These are phyloP conservation scores for Panurus biarmicus DNA, from an alignment of 2,113 vertebrate species.

Conservation along the genomic window DNA sequence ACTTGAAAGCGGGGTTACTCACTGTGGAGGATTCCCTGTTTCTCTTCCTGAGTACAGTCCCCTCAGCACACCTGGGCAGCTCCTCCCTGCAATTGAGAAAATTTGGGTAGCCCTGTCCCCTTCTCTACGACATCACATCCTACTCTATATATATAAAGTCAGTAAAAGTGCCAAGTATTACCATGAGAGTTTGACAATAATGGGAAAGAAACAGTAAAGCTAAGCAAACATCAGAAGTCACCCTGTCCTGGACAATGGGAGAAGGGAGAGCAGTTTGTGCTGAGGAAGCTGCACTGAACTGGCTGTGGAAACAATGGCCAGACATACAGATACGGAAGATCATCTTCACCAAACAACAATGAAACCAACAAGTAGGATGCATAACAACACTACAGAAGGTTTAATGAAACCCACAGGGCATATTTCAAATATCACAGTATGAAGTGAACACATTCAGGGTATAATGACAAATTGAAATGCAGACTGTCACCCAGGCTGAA, in stretches of 20 bases:
- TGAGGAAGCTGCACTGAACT: slow-evolving; percentile 45
- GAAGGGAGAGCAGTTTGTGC: slow-evolving; percentile 22
- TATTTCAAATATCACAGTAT: neutral
- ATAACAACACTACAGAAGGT: neutral
- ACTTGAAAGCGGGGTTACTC: slow-evolving; percentile 72
- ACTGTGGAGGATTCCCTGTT: slow-evolving; percentile 75
- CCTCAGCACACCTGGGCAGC: slow-evolving; percentile 75
- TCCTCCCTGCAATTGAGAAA: slow-evolving; percentile 75
- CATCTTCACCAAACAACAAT: slow-evolving; percentile 7
- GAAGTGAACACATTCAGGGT: neutral
- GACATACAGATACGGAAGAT: neutral
- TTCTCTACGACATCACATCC: slow-evolving; percentile 72
- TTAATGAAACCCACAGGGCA: slow-evolving; percentile 43
- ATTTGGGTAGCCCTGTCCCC: slow-evolving; percentile 76
- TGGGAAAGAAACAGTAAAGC: slow-evolving; percentile 48
- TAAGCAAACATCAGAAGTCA: slow-evolving; percentile 41
- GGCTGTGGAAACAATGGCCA: slow-evolving; percentile 24
- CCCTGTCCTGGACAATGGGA: slow-evolving; percentile 41
- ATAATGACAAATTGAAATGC: neutral
- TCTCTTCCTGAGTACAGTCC: slow-evolving; percentile 74
- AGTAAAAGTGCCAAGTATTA: slow-evolving; percentile 64
- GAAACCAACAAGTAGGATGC: slow-evolving; percentile 28
- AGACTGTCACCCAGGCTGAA: neutral
- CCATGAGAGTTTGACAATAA: slow-evolving; percentile 30
- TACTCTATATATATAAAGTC: slow-evolving; percentile 65